A percentile compares a stretch with the other conserved stretches of the same genome.
These are phyloP conservation scores for Macrobrachium nipponense DNA, from an alignment of 1,140 invertebrate species.

Conservation along the genomic window DNA sequence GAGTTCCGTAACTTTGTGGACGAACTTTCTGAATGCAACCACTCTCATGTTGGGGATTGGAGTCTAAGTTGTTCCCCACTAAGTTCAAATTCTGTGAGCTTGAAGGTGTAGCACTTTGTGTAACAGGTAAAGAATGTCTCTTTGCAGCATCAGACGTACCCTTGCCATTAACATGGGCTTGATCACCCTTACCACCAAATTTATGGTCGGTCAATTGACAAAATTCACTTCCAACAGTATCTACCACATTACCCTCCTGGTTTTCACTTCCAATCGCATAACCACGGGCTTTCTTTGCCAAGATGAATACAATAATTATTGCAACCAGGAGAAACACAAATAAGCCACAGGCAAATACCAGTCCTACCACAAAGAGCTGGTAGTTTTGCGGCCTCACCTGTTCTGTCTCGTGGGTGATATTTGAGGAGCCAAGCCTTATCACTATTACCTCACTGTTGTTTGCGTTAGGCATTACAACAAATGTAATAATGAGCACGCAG, in stretches of 20 bases:
- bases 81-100: neutral
- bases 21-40: constrained; percentile 13
- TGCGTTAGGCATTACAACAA: constrained; percentile 30
- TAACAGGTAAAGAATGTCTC: neutral
- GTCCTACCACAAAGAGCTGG: constrained; percentile 36
- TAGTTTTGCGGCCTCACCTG: neutral
- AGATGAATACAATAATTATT: constrained; percentile 28
- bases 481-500: constrained; percentile 20
- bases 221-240: neutral
- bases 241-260: too few relatives aligned
- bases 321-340: constrained; percentile 43
- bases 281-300: constrained; percentile 25
- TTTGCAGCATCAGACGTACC: too few relatives aligned
- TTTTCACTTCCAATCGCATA: constrained; percentile 22
- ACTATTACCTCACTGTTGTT: neutral
- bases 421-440: neutral
- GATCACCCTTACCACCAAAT: neutral
- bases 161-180: neutral
- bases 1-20: constrained; percentile 52
- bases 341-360: constrained; percentile 27
- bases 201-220: constrained; percentile 39
- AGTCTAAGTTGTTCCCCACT: neutral
- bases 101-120: neutral
- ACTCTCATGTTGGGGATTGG: neutral
- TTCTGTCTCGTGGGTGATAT: neutral